A percentile compares a stretch with the other conserved stretches of the same genome.
Conservation (phyloP, 2,113 vertebrate genomes). For the Apistogramma diplotaenia region DNA sequence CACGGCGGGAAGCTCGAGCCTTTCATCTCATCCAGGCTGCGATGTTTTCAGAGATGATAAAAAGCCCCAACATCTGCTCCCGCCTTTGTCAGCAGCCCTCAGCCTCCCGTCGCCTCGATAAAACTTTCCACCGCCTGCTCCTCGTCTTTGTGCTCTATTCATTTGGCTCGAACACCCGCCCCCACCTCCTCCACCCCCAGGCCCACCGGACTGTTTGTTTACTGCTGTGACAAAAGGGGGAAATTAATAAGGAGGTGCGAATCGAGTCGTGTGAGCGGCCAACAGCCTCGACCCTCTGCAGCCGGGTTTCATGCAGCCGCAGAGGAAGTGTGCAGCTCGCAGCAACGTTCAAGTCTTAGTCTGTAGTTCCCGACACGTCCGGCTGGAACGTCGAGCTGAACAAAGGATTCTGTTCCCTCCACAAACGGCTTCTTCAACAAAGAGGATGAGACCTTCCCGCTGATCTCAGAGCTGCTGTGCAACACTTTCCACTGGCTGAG, state of each 20-base stretch:
- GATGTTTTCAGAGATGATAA: constrained; percentile 62
- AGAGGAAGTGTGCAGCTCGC: neutral
- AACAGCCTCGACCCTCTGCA: constrained; percentile 9
- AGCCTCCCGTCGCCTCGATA: neutral
- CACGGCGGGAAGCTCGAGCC: constrained; percentile 18
- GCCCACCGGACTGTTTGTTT: constrained; percentile 46
- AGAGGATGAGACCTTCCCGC: neutral
- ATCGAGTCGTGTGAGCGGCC: constrained; percentile 14
- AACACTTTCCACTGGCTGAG: neutral
- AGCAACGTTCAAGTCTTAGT: neutral
- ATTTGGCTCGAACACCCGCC: neutral
- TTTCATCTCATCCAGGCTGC: constrained; percentile 64
- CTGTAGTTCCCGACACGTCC: neutral
- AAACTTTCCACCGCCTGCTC: constrained; percentile 54
- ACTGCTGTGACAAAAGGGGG: constrained; percentile 48
- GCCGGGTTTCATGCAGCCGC: neutral
- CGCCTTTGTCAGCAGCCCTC: constrained; percentile 38
- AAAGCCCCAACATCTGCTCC: constrained; percentile 69
- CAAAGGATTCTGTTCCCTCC: too few relatives aligned
- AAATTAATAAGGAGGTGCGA: constrained; percentile 52
- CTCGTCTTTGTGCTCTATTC: constrained; percentile 41
- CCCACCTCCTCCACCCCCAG: neutral
- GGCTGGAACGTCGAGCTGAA: neutral
- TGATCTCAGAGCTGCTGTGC: too few relatives aligned
- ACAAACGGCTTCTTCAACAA: neutral